Evolutionary conservation across 2,113 vertebrate species (phyloP).

Genomic region (Hypomesus transpacificus): DNA sequence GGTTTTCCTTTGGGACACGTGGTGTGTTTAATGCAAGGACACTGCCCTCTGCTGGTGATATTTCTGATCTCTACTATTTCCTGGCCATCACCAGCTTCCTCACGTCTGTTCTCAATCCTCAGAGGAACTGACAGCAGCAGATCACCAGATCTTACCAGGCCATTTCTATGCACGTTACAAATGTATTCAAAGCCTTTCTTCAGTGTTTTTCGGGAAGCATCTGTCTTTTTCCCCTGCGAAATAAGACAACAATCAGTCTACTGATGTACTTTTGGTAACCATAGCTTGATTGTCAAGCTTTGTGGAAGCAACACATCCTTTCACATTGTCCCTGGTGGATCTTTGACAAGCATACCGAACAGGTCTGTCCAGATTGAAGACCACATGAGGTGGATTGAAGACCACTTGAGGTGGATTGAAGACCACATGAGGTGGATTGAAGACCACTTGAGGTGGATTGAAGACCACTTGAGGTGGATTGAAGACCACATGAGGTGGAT

Average conservation of each 20-base stretch:
- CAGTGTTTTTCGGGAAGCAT: too few species aligned
- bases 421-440: not conserved
- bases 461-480: conserved; percentile 4
- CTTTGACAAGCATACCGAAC: not conserved
- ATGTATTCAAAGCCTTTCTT: too few species aligned
- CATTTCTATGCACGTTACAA: too few species aligned
- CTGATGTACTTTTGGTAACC: too few species aligned
- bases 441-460: too few species aligned
- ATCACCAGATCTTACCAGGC: not conserved
- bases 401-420: conserved; percentile 7
- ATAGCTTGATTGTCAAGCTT: too few species aligned
- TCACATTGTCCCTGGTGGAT: too few species aligned
- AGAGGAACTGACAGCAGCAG: not conserved
- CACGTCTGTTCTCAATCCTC: conserved; percentile 11
- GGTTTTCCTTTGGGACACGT: conserved; percentile 21
- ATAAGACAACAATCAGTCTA: too few species aligned
- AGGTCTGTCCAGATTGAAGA: conserved; percentile 4
- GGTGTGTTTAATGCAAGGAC: conserved; percentile 51
- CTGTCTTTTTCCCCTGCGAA: too few species aligned
- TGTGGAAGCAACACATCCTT: not conserved
- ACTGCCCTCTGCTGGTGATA: conserved; percentile 65
- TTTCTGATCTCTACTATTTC: not conserved
- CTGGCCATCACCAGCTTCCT: not conserved
- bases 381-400: conserved; percentile 7
- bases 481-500: conserved; percentile 8